Evolutionary conservation across 2,797 vertebrate species (phyloP).

Genomic region (Chelmon rostratus): DNA sequence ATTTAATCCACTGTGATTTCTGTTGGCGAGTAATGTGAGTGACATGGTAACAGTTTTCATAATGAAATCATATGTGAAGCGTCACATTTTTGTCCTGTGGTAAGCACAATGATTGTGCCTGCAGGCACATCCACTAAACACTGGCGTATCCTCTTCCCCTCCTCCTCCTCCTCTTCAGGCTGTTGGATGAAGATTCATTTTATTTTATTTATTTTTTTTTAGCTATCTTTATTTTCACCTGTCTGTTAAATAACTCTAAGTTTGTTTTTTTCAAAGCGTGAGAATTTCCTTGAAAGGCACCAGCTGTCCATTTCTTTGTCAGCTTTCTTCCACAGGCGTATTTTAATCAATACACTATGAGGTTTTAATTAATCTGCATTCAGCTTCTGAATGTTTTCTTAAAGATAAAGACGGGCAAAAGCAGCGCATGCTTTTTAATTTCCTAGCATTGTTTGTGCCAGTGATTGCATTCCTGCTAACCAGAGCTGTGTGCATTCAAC

Average conservation of each 20-base stretch:
- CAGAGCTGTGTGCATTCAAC: slow-evolving; percentile 30
- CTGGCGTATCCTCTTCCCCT: slow-evolving; percentile 27
- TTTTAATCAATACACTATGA: slow-evolving; percentile 76
- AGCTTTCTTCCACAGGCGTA: slow-evolving; percentile 62
- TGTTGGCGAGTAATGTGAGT: background rate
- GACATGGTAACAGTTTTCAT: slow-evolving; percentile 29
- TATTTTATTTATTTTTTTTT: slow-evolving; percentile 15
- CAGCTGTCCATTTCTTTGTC: slow-evolving; percentile 77
- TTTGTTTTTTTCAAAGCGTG: slow-evolving; percentile 71
- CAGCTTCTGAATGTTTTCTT: slow-evolving; percentile 78
- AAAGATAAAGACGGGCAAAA: slow-evolving; percentile 78
- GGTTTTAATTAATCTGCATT: slow-evolving; percentile 83
- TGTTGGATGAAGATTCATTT: slow-evolving; percentile 64
- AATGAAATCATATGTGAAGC: slow-evolving; percentile 16
- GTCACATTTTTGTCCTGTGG: slow-evolving; percentile 17
- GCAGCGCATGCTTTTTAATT: slow-evolving; percentile 65
- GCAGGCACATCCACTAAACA: slow-evolving; percentile 47
- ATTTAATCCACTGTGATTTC: background rate
- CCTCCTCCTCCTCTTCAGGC: slow-evolving; percentile 46
- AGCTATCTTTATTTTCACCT: slow-evolving; percentile 80
- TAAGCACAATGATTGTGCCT: slow-evolving; percentile 53
- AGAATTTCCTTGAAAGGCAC: slow-evolving; percentile 63
- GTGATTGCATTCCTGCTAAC: slow-evolving; percentile 62
- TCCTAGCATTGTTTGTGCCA: slow-evolving; percentile 65
- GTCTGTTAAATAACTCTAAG: slow-evolving; percentile 62